These are phyloP conservation scores for Brotula barbata DNA, from an alignment of 2,797 vertebrate species.

Conservation along the genomic window DNA sequence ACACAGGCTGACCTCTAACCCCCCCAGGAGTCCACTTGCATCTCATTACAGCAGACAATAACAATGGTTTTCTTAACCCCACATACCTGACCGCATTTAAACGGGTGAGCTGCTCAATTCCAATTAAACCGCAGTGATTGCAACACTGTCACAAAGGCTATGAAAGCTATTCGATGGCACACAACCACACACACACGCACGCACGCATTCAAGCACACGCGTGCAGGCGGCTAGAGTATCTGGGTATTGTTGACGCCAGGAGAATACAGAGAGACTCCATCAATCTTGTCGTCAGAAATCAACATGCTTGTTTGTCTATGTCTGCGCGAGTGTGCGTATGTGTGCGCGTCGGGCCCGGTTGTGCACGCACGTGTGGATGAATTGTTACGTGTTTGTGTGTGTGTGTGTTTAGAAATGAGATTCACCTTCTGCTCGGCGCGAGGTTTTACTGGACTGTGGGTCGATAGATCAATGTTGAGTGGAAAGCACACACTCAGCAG, in stretches of 20 bases:
- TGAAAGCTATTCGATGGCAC: slow-evolving; percentile 43
- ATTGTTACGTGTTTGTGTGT: slow-evolving; percentile 1
- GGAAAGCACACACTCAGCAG: slow-evolving; percentile 76
- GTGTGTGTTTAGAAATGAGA: slow-evolving; percentile 48
- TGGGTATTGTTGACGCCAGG: slow-evolving; percentile 58
- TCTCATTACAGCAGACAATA: slow-evolving; percentile 43
- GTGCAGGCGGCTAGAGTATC: slow-evolving; percentile 10
- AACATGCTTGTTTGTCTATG: slow-evolving; percentile 66
- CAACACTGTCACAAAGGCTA: slow-evolving; percentile 45
- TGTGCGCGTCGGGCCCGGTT: background rate
- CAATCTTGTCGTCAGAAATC: slow-evolving; percentile 76
- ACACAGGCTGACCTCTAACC: slow-evolving; percentile 41
- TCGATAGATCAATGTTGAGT: slow-evolving; percentile 76
- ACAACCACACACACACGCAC: slow-evolving; percentile 6
- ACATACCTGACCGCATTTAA: slow-evolving; percentile 34
- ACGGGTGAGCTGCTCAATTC: slow-evolving; percentile 63
- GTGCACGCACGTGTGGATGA: background rate
- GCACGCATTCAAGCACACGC: background rate
- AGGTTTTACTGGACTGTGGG: slow-evolving; percentile 72
- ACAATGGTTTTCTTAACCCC: slow-evolving; percentile 30
- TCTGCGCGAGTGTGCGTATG: slow-evolving; percentile 17
- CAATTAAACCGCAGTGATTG: slow-evolving; percentile 63
- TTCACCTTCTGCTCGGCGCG: slow-evolving; percentile 69
- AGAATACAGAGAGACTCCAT: slow-evolving; percentile 60
- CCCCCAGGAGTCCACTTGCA: slow-evolving; percentile 15